A percentile compares a stretch with the other conserved stretches of the same genome.
Conservation (phyloP, 2,113 vertebrate genomes). For the Percina caprodes region DNA sequence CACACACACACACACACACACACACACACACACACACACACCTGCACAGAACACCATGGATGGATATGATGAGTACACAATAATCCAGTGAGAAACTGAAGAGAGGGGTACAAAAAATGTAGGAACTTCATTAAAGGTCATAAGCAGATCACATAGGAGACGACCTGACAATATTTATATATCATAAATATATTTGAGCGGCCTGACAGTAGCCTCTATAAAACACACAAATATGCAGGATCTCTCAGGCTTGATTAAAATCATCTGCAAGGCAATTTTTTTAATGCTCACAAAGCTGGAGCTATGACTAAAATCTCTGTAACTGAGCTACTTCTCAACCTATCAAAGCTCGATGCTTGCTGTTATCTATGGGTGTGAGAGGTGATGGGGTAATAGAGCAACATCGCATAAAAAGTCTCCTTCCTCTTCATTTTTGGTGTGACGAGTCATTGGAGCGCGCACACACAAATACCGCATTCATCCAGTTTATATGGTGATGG, state of each 20-base stretch:
- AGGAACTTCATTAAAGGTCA: constrained; percentile 46
- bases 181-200: neutral
- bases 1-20: neutral
- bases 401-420: neutral
- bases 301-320: constrained; percentile 1
- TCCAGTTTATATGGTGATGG: constrained; percentile 70
- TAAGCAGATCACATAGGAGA: neutral
- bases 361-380: neutral
- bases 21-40: too few relatives aligned
- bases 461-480: constrained; percentile 68
- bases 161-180: neutral
- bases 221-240: constrained; percentile 20
- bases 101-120: neutral
- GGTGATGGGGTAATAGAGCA: constrained; percentile 15
- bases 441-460: constrained; percentile 38
- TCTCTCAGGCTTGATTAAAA: constrained; percentile 27
- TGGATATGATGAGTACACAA: constrained; percentile 5
- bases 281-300: neutral
- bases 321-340: neutral
- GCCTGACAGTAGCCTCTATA: neutral
- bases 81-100: neutral
- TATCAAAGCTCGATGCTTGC: neutral
- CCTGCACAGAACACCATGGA: neutral
- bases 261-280: constrained; percentile 1
- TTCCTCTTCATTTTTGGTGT: constrained; percentile 21